Base-by-base conservation (phyloP, 2,888 invertebrate species). In the Epirrhoe tristata region DNA sequence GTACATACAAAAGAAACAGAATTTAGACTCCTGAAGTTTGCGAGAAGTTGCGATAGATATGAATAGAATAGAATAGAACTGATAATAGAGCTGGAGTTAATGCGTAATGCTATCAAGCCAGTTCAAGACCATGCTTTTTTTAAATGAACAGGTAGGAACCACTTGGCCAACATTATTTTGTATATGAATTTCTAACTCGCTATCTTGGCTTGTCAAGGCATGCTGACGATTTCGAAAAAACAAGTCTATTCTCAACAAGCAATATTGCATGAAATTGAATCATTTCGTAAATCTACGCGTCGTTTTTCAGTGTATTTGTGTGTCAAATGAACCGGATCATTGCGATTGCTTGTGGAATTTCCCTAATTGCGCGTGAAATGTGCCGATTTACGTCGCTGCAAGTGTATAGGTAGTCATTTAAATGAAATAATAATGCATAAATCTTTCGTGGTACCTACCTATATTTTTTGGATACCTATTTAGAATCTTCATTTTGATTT, bases 311-410 rank as follows among this genome's bases (percentile, higher is more conserved):
- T 68, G 61, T 65, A 65, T 68, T 62, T 68, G 64, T 58, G 54
- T 39, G 61, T 64, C 66, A 70, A 70, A 70, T 67, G 70, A 70
- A 61, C 70, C 67, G 61, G 55, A 64, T 70, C 64, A 70, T 70
- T 70, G 64, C 48, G 16, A 64, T 16, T 64, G 64, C 64, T 63
- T 61, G 64, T 67, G 61, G 64, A 64, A 70, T 64, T 69, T 66
- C 67, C 61, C 61, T 67, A 70, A 70, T 70, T 70, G 70, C 36
- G 67, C 70, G 70, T 70, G 64, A 70, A 70, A 67, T 70, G 63
- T 64, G 39, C 58, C 61, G 36, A 61, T 65, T 64, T 58, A 51
- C 68, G 64, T 55, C 54, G 12, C 4, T 62, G 67, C 67, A 63
- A 53, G 56, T 59, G 46, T 63, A 59, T 63, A 8, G 57, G 48